These are phyloP conservation scores for Podotricha telesiphe DNA, from an alignment of 2,888 invertebrate genomes.

Conservation along the genomic window DNA sequence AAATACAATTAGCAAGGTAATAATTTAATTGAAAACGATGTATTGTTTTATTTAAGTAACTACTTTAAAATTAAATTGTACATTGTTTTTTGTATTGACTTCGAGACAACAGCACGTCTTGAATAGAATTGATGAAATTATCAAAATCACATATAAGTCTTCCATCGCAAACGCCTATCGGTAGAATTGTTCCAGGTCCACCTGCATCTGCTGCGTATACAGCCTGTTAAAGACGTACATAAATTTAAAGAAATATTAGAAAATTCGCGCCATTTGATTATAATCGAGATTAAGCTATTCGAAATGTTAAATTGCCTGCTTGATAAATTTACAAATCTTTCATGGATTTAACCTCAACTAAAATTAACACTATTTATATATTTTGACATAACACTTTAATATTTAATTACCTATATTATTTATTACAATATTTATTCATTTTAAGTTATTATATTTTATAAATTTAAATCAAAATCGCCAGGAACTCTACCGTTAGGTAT, in stretches of 20 bases:
- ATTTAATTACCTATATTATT: background rate
- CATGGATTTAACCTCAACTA: background rate
- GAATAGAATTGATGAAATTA: slow-evolving; percentile 67
- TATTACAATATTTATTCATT: no score
- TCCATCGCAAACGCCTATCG: slow-evolving; percentile 74
- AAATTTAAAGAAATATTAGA: background rate
- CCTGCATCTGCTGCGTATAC: slow-evolving; percentile 70
- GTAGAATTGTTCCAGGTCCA: slow-evolving; percentile 59
- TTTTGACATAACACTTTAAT: no score
- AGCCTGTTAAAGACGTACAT: slow-evolving; percentile 62
- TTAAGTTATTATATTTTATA: background rate
- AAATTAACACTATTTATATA: slow-evolving; percentile 3
- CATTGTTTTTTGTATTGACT: slow-evolving; percentile 49
- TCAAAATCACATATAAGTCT: slow-evolving; percentile 73
- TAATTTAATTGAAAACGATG: background rate
- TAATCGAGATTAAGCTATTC: background rate
- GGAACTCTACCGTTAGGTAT: no score
- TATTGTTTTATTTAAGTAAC: background rate
- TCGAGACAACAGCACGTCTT: slow-evolving; percentile 56
- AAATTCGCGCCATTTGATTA: background rate
- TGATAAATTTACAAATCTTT: background rate
- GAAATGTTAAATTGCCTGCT: background rate
- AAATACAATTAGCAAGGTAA: background rate
- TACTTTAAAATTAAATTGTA: slow-evolving; percentile 40
- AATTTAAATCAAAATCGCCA: no score